Evolutionary conservation across 2,797 vertebrate genomes (phyloP).

Genomic region (Nannoperca australis): DNA sequence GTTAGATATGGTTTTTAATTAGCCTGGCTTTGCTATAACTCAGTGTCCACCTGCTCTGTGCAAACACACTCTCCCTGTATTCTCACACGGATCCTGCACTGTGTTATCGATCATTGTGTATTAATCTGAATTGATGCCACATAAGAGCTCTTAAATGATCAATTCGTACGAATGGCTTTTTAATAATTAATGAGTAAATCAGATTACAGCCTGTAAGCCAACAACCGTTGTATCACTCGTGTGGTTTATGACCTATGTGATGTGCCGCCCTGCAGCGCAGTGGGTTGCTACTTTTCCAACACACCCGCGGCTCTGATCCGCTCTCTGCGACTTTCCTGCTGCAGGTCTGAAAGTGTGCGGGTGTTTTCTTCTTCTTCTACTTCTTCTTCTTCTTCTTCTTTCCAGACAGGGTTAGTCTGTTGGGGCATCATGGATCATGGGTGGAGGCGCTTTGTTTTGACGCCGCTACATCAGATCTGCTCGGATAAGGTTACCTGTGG

Average conservation of each 20-base stretch:
- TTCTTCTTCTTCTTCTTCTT: not conserved
- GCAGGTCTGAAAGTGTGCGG: conserved; percentile 18
- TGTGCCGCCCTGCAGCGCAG: conserved; percentile 32
- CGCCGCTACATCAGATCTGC: conserved; percentile 22
- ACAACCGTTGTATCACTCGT: not conserved
- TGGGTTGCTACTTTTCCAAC: conserved; percentile 67
- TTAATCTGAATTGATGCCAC: not conserved
- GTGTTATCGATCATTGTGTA: not conserved
- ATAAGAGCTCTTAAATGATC: not conserved
- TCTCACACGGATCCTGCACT: not conserved
- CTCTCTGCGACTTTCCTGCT: conserved; percentile 53
- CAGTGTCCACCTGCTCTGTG: conserved; percentile 34
- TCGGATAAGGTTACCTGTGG: conserved; percentile 29
- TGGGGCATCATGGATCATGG: conserved; percentile 19
- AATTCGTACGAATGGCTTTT: not conserved
- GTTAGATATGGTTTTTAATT: conserved; percentile 14
- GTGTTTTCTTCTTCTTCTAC: not conserved
- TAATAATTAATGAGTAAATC: conserved; percentile 30
- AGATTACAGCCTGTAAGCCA: not conserved
- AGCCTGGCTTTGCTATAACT: not conserved
- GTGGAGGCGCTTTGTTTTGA: conserved; percentile 48
- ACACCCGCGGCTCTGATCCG: conserved; percentile 37
- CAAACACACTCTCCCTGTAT: not conserved
- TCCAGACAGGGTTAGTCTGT: conserved; percentile 42
- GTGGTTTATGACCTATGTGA: conserved; percentile 33